Base-by-base conservation (phyloP, 2,113 vertebrate genomes). In the Tetraodon nigroviridis region DNA sequence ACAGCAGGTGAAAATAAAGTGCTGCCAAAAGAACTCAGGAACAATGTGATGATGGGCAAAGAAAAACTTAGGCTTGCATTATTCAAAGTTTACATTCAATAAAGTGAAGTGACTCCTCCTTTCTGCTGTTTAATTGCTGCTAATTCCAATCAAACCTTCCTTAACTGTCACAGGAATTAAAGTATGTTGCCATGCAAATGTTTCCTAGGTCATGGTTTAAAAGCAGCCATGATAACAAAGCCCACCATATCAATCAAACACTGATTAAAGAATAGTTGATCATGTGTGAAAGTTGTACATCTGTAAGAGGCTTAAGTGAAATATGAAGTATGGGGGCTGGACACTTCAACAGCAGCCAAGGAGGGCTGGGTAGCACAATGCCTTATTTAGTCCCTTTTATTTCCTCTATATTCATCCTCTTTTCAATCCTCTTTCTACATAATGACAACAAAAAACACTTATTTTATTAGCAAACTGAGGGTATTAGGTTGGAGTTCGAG, bases 201-300 rank as follows among this genome's bases (percentile, higher is more conserved):
- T 80, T 90, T 86, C 80, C 84, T 90, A 90, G 87, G 90, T 91
- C 87, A 87, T 6, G 66, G 78, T 66, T 72, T 81, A 76, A 81
- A 83, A 75, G 79, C 65, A 47, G 64, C 61, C 51, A 64, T 69
- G 56, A 77, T 82, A 89, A 90, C 88, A 82, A 83, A 89, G 85
- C 67, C 77, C 71, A 85, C 88, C 86, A 91, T 88, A 86, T 71
- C 82, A 81, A 80, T 86, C 5, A 32, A 6, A 32, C 8, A 7
- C 8, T 10, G 6, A 32, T 32, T 10, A 88, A 90, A 90, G 80
- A 80, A 77, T 82, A 67, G 64, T 55, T 78, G 87, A 80, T 86
- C 81, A 87, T 76, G 81, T 86, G 81, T 79, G 20, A 11, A 63
- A 73, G 70, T 67, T 32, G 29, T 6, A 32, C 29, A 32, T 32